Evolutionary conservation across 2,888 invertebrate genomes (phyloP).

Genomic region (Andrena bicolor): DNA sequence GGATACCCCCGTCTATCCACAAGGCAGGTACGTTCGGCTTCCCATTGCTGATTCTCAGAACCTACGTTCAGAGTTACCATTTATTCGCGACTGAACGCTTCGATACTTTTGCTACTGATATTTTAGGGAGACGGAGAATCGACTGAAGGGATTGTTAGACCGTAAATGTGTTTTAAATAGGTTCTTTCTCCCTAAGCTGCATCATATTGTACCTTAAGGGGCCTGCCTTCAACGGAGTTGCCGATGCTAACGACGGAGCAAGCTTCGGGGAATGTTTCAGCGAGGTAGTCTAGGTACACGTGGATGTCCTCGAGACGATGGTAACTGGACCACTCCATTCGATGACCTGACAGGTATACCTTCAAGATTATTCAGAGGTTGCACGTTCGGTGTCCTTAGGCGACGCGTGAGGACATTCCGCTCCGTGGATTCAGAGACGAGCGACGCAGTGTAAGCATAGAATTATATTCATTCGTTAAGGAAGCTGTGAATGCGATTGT

Average conservation of each 20-base stretch:
- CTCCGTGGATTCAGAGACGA: constrained; percentile 72
- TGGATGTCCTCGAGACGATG: constrained; percentile 90
- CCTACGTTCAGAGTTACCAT: constrained; percentile 50
- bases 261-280: constrained; percentile 89
- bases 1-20: constrained; percentile 93
- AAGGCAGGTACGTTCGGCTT: constrained; percentile 87
- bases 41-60: constrained; percentile 89
- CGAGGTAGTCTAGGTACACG: constrained; percentile 90
- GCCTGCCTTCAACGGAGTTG: constrained; percentile 90
- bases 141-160: neutral
- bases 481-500: neutral
- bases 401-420: constrained; percentile 58
- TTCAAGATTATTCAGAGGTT: constrained; percentile 69
- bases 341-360: constrained; percentile 84
- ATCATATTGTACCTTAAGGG: constrained; percentile 87
- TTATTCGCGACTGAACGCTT: neutral
- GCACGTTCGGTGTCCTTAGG: constrained; percentile 40
- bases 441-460: neutral
- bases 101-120: too few species aligned
- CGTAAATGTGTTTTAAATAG: too few species aligned
- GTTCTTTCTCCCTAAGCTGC: too few species aligned
- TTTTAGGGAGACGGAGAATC: neutral
- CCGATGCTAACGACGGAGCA: constrained; percentile 92
- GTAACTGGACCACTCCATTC: constrained; percentile 92
- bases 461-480: neutral